These are phyloP conservation scores for Stenurella melanura DNA, from an alignment of 2,888 invertebrate species.

Conservation along the genomic window DNA sequence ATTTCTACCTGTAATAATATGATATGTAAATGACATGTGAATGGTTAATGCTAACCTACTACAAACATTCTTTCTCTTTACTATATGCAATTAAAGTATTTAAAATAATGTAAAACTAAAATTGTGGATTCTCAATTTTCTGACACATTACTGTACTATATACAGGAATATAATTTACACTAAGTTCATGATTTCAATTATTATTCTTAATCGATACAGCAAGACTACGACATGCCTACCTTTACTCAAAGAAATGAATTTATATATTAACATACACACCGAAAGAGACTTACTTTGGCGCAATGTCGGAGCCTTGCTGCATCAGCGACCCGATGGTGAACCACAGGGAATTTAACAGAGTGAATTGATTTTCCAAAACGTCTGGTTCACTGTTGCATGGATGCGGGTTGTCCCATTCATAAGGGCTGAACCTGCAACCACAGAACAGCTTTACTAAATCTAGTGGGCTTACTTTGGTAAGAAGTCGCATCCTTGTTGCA, in stretches of 20 bases:
- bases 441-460: conserved; percentile 50
- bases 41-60: too few relatives aligned
- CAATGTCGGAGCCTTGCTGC: conserved; percentile 95
- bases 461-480: conserved; percentile 87
- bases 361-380: conserved; percentile 92
- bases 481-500: conserved; percentile 97
- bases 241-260: conserved; percentile 21
- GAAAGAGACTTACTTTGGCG: conserved; percentile 86
- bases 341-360: conserved; percentile 94
- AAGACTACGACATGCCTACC: conserved; percentile 56
- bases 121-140: too few relatives aligned
- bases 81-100: too few relatives aligned
- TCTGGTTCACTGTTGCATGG: conserved; percentile 89
- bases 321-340: conserved; percentile 94
- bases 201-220: conserved; percentile 47
- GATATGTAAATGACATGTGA: too few relatives aligned
- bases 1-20: too few relatives aligned
- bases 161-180: neutral
- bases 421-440: conserved; percentile 88
- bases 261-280: conserved; percentile 30
- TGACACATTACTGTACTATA: too few relatives aligned
- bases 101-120: too few relatives aligned
- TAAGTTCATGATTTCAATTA: neutral
- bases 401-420: conserved; percentile 94
- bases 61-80: too few relatives aligned